Percentiles rank a stretch among this genome's conserved stretches.
Evolutionary conservation across 2,888 invertebrate genomes (phyloP).

Genomic region (Atethmia centrago): DNA sequence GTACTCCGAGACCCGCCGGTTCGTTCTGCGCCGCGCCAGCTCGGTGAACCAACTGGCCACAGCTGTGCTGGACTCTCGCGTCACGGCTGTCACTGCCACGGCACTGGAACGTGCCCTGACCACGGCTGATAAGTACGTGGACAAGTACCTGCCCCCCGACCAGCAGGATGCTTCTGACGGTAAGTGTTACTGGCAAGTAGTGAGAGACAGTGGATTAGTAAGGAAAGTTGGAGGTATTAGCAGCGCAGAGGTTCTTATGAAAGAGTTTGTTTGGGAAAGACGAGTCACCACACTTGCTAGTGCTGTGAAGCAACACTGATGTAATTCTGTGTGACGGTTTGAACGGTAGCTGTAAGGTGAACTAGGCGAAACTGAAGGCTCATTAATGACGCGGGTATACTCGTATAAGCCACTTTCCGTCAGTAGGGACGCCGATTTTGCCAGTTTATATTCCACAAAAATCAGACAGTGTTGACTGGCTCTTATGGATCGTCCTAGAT

Average conservation of each 20-base stretch:
- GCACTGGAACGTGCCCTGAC: conserved; percentile 94
- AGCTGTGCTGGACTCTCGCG: conserved; percentile 92
- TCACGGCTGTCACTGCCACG: conserved; percentile 94
- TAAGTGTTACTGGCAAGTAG: conserved; percentile 76
- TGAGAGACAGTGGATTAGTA: not conserved
- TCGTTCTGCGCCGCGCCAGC: conserved; percentile 94
- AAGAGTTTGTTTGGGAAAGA: not conserved
- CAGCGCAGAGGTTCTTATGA: not conserved
- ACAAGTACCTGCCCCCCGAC: conserved; percentile 94
- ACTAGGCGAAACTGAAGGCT: too few relatives aligned
- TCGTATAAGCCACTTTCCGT: not conserved
- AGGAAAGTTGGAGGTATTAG: too few relatives aligned
- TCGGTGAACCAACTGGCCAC: conserved; percentile 95
- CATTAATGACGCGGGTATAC: too few relatives aligned
- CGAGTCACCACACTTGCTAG: not conserved
- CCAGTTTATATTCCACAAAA: not conserved
- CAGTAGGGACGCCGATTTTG: not conserved
- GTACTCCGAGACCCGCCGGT: conserved; percentile 95
- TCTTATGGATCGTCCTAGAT: not conserved
- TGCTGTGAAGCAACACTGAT: not conserved
- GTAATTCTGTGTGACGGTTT: not conserved
- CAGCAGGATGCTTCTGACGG: conserved; percentile 92
- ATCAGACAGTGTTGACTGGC: not conserved
- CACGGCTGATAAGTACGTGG: conserved; percentile 95
- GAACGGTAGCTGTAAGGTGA: not conserved